Percentiles rank a stretch among this genome's conserved stretches.
These are phyloP conservation scores for Anarsia innoxiella DNA, from an alignment of 2,888 invertebrate genomes.

Conservation along the genomic window DNA sequence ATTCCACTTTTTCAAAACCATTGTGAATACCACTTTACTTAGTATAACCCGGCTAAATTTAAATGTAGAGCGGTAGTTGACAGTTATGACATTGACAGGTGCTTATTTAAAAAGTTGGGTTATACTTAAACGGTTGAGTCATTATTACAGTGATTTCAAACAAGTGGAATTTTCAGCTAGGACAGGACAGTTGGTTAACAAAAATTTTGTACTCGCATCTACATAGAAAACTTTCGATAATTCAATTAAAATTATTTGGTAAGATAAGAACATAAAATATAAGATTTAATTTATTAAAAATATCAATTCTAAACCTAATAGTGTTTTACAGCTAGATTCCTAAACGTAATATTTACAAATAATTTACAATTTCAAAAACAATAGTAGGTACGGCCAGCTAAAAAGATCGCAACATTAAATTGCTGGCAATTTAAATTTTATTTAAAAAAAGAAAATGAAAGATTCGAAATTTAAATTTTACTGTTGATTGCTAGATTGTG, in stretches of 20 bases:
- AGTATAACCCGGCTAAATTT: too few species aligned
- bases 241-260: slow-evolving; percentile 34
- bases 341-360: slow-evolving; percentile 35
- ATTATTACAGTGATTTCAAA: too few species aligned
- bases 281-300: slow-evolving; percentile 18
- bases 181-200: too few species aligned
- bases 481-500: slow-evolving; percentile 42
- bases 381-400: slow-evolving; percentile 1
- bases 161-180: too few species aligned
- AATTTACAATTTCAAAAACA: slow-evolving; percentile 36
- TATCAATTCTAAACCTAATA: slow-evolving; percentile 15
- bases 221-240: slow-evolving; percentile 22
- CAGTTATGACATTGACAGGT: too few species aligned
- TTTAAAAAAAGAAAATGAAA: slow-evolving; percentile 11
- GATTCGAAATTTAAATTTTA: slow-evolving; percentile 24
- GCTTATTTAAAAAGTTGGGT: too few species aligned
- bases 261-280: slow-evolving; percentile 34
- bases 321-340: slow-evolving; percentile 24
- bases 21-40: slow-evolving; percentile 24
- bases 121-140: too few species aligned
- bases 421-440: not conserved
- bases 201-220: slow-evolving; percentile 38
- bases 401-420: not conserved
- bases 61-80: too few species aligned
- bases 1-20: slow-evolving; percentile 21